A percentile compares a stretch with the other conserved stretches of the same genome.
phyloP scores from a whole-genome alignment of 2,797 vertebrate genomes.

The Spinus pinus region DNA sequence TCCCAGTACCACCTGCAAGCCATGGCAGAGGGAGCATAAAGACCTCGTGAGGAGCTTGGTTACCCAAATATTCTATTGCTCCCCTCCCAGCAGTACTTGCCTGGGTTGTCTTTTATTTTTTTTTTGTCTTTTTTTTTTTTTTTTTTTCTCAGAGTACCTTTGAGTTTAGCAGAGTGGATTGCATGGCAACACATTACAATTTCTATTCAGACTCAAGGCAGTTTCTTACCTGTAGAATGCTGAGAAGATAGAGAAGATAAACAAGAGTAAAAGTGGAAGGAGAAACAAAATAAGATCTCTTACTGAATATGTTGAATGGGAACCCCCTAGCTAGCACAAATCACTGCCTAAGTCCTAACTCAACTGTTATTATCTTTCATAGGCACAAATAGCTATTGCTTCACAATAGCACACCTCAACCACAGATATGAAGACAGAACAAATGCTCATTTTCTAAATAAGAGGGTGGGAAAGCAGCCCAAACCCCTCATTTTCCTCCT shows the following conservation, averaged over 20 bases:
- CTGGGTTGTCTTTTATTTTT: background rate
- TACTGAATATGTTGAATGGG: background rate
- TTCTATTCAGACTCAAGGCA: background rate
- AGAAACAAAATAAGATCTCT: background rate
- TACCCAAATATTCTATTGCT: background rate
- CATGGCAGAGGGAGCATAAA: background rate
- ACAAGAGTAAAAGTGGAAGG: background rate
- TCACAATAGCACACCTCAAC: background rate
- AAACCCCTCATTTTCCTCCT: background rate
- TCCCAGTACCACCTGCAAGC: background rate
- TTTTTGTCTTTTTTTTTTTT: background rate
- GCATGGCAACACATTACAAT: background rate
- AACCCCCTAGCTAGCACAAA: background rate
- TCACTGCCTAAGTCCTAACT: background rate
- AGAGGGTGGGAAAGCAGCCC: background rate
- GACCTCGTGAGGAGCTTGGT: background rate
- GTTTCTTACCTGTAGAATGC: background rate
- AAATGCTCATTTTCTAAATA: conserved; percentile 1
- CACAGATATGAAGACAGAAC: background rate
- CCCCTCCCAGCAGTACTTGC: background rate
- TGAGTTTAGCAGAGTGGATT: background rate
- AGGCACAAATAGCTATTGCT: background rate
- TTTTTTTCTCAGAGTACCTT: background rate
- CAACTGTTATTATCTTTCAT: background rate
- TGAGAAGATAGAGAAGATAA: background rate